Conservation (phyloP, 30 jellyfish, hydroid and myxozoan genomes). For the Aurelia sp. region DNA sequence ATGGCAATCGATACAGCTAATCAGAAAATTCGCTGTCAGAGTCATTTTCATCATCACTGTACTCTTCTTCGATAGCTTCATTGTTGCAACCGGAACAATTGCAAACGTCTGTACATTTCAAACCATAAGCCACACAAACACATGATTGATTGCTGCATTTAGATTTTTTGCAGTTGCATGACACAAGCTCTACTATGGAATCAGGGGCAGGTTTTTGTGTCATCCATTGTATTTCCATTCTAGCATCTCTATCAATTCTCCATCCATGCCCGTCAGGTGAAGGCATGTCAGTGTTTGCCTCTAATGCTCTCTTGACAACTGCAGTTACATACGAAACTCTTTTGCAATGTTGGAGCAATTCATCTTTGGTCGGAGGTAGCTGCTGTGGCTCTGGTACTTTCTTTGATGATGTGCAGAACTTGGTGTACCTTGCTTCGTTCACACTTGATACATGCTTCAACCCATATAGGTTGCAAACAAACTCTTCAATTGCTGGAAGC, state of each 20-base stretch:
- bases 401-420: constrained; percentile 38
- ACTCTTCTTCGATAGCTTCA: too few species aligned
- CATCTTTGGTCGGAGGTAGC: constrained; percentile 68
- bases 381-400: too few species aligned
- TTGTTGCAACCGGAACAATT: not conserved
- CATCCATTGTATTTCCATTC: constrained; percentile 22
- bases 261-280: constrained; percentile 75
- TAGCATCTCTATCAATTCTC: constrained; percentile 1
- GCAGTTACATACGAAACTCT: constrained; percentile 55
- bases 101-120: constrained; percentile 14
- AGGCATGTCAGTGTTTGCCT: constrained; percentile 35
- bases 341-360: constrained; percentile 46
- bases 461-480: constrained; percentile 45
- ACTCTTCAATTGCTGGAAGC: constrained; percentile 16
- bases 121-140: constrained; percentile 32
- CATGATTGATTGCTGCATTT: constrained; percentile 32
- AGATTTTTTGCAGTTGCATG: constrained; percentile 35
- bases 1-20: too few species aligned
- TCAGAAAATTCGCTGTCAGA: constrained; percentile 13
- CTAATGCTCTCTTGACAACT: constrained; percentile 44
- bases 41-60: not conserved
- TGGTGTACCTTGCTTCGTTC: constrained; percentile 55
- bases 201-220: constrained; percentile 55
- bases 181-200: too few species aligned
- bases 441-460: constrained; percentile 8